phyloP scores from a whole-genome alignment of 2,888 invertebrate genomes.

The Pterostichus niger region DNA sequence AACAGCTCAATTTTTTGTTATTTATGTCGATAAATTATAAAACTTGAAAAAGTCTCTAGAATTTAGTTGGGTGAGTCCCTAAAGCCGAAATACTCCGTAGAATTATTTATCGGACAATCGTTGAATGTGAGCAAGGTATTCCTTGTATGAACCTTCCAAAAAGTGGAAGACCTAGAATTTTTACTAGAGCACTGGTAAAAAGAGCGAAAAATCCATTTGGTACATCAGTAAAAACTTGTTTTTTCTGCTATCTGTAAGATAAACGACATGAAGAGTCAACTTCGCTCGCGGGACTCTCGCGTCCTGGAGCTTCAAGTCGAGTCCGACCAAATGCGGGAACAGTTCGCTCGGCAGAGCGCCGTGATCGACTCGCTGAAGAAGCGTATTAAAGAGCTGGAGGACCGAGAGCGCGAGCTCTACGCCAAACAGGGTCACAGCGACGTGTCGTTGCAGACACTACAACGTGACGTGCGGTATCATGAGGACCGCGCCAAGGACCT shows the following conservation, averaged over 20 bases:
- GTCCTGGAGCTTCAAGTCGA: slow-evolving; percentile 89
- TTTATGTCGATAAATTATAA: too few relatives aligned
- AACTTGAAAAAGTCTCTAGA: too few relatives aligned
- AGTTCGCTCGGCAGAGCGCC: slow-evolving; percentile 90
- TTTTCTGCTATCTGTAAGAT: slow-evolving; percentile 77
- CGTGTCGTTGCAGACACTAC: slow-evolving; percentile 85
- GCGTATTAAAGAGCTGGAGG: slow-evolving; percentile 88
- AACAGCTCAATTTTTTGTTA: too few relatives aligned
- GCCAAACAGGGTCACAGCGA: slow-evolving; percentile 82
- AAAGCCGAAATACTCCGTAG: too few relatives aligned
- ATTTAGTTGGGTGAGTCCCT: too few relatives aligned
- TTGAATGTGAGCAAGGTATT: too few relatives aligned
- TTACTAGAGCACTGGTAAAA: too few relatives aligned
- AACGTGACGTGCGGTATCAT: slow-evolving; percentile 82
- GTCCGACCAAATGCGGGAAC: slow-evolving; percentile 88
- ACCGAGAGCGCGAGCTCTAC: slow-evolving; percentile 86
- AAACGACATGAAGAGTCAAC: slow-evolving; percentile 84
- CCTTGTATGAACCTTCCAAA: too few relatives aligned
- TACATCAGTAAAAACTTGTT: too few relatives aligned
- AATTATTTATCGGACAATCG: too few relatives aligned
- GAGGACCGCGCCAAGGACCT: slow-evolving; percentile 89
- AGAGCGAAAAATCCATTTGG: too few relatives aligned
- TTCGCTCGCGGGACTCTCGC: slow-evolving; percentile 85
- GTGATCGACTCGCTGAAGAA: slow-evolving; percentile 89
- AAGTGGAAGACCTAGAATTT: too few relatives aligned